phyloP scores from a whole-genome alignment of 2,113 vertebrate species.

The Microcebus jonahi region DNA sequence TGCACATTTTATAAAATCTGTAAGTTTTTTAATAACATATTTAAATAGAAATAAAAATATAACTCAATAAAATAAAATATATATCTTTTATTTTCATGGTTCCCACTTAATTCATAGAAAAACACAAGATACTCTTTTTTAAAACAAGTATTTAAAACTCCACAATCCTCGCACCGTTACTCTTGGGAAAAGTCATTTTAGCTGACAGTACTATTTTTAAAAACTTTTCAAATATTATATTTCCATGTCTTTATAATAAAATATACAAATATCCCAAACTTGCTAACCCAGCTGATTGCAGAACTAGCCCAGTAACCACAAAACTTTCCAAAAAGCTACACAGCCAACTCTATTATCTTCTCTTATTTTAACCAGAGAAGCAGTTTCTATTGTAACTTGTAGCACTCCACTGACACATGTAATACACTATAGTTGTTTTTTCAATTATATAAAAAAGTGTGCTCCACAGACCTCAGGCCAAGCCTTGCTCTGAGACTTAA shows the following conservation, averaged over 20 bases:
- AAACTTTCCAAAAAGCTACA: constrained; percentile 35
- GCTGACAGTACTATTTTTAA: background rate
- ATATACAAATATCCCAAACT: constrained; percentile 34
- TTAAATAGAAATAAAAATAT: background rate
- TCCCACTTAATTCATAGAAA: background rate
- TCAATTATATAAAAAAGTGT: background rate
- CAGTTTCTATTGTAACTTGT: background rate
- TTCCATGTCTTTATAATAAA: constrained; percentile 19
- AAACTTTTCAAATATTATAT: constrained; percentile 41
- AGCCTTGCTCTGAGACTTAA: background rate
- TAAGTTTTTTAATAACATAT: background rate
- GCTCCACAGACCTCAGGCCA: background rate
- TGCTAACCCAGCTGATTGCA: background rate
- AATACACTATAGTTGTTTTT: constrained; percentile 33
- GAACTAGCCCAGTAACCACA: constrained; percentile 35
- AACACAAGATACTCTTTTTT: background rate
- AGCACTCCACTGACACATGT: background rate
- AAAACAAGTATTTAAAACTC: background rate
- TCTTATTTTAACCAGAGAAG: constrained; percentile 42
- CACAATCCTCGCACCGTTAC: background rate
- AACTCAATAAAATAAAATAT: background rate
- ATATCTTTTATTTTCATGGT: background rate
- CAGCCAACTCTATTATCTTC: background rate
- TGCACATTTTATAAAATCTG: background rate
- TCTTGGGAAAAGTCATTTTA: constrained; percentile 17